These are phyloP conservation scores for Phoenoteleia sp. DNA, from an alignment of 2,888 invertebrate species.

Conservation along the genomic window DNA sequence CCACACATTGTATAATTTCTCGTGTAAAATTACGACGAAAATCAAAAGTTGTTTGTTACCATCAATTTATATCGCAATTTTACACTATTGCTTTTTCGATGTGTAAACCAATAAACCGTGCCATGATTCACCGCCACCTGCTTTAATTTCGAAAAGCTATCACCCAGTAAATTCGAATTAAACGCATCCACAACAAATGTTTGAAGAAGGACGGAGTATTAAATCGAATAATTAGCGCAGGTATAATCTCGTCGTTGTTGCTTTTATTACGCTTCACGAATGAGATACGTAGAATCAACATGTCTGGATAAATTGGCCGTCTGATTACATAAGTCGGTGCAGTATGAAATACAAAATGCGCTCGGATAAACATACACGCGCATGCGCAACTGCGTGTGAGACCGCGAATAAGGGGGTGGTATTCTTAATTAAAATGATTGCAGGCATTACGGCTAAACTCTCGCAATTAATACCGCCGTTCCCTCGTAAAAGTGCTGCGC, in stretches of 20 bases:
- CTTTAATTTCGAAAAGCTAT: conserved; percentile 19
- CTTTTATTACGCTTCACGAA: conserved; percentile 10
- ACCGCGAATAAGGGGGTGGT: conserved; percentile 75
- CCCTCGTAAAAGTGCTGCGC: conserved; percentile 79
- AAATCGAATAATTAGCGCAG: conserved; percentile 28
- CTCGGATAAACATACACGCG: conserved; percentile 64
- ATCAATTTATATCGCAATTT: no score
- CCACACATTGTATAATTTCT: no score
- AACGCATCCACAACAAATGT: conserved; percentile 15
- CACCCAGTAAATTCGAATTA: conserved; percentile 24
- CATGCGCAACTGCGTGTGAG: conserved; percentile 60
- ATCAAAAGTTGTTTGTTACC: no score
- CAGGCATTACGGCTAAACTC: conserved; percentile 83
- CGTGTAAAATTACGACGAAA: no score
- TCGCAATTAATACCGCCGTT: conserved; percentile 82
- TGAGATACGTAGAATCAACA: conserved; percentile 55
- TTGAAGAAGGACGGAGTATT: conserved; percentile 5
- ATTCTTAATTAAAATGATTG: conserved; percentile 85
- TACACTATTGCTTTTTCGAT: no score
- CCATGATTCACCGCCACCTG: conserved; percentile 27
- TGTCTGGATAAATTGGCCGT: conserved; percentile 51
- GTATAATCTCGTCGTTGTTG: conserved; percentile 8
- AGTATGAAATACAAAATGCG: conserved; percentile 74
- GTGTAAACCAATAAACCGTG: no score
- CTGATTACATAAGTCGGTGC: conserved; percentile 70